These are phyloP conservation scores for Neotoxoptera formosana DNA, from an alignment of 1,140 invertebrate genomes.

Conservation along the genomic window DNA sequence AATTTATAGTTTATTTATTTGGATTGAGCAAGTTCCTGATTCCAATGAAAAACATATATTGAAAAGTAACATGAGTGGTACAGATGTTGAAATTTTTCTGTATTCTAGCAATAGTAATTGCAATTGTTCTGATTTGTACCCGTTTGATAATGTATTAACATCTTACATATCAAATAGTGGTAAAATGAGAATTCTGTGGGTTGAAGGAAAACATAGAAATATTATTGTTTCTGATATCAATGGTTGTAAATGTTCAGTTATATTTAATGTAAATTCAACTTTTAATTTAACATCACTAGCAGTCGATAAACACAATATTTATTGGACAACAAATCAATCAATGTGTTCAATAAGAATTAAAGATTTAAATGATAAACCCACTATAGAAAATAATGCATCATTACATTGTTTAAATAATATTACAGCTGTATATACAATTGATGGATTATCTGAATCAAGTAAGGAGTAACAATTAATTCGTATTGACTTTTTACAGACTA, in stretches of 20 bases:
- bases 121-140: conserved; percentile 69
- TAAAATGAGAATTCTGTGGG: conserved; percentile 72
- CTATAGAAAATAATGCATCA: conserved; percentile 17
- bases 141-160: conserved; percentile 70
- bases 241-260: conserved; percentile 71
- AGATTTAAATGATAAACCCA: conserved; percentile 1
- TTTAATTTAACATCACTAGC: conserved; percentile 71
- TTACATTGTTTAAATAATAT: conserved; percentile 29
- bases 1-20: conserved; percentile 73
- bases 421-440: conserved; percentile 44
- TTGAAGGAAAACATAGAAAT: conserved; percentile 69
- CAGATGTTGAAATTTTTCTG: conserved; percentile 70
- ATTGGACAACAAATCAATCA: conserved; percentile 68
- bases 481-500: not conserved
- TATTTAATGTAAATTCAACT: conserved; percentile 60
- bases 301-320: conserved; percentile 73
- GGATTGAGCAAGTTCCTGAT: conserved; percentile 71
- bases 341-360: conserved; percentile 23
- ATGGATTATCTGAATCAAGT: conserved; percentile 42
- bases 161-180: conserved; percentile 72
- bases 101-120: conserved; percentile 63
- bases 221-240: conserved; percentile 73
- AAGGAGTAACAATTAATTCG: not conserved
- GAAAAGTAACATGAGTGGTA: conserved; percentile 70
- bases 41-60: conserved; percentile 69